A percentile compares a stretch with the other conserved stretches of the same genome.
These are phyloP conservation scores for Vireo griseus DNA, from an alignment of 2,797 vertebrate genomes.

Conservation along the genomic window DNA sequence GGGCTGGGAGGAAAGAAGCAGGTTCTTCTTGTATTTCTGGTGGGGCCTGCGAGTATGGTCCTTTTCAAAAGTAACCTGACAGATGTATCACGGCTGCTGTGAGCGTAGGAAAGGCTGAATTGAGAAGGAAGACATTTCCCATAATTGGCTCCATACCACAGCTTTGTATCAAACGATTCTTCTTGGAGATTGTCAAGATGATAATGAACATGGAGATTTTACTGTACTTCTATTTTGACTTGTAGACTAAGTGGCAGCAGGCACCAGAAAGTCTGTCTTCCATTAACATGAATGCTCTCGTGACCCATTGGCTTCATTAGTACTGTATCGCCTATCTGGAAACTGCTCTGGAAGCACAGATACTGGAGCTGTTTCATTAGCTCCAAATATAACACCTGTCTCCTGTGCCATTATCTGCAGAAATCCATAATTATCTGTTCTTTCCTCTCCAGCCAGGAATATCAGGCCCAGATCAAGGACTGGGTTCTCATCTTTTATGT, in stretches of 20 bases:
- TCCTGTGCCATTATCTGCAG: not conserved
- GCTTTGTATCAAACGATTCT: not conserved
- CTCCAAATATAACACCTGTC: not conserved
- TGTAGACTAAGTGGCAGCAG: conserved; percentile 6
- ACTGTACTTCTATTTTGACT: conserved; percentile 19
- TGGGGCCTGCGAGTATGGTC: rapidly evolving
- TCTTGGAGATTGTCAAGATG: not conserved
- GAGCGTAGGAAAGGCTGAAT: not conserved
- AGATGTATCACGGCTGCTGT: not conserved
- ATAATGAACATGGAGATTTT: conserved; percentile 22
- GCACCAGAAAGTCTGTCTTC: not conserved
- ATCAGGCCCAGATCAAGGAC: not conserved
- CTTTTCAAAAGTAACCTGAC: not conserved
- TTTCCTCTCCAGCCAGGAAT: not conserved
- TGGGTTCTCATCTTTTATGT: not conserved
- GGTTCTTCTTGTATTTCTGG: not conserved
- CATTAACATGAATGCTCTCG: not conserved
- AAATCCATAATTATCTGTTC: not conserved
- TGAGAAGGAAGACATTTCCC: not conserved
- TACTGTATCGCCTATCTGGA: not conserved
- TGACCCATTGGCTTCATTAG: conserved; percentile 49
- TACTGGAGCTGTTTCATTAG: conserved; percentile 1
- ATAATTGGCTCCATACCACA: conserved; percentile 4
- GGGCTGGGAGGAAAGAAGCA: not conserved
- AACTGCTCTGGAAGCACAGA: conserved; percentile 8